Percentiles rank a stretch among this genome's conserved stretches.
These are phyloP conservation scores for Muscicapa striata DNA, from an alignment of 2,797 vertebrate genomes.

Conservation along the genomic window DNA sequence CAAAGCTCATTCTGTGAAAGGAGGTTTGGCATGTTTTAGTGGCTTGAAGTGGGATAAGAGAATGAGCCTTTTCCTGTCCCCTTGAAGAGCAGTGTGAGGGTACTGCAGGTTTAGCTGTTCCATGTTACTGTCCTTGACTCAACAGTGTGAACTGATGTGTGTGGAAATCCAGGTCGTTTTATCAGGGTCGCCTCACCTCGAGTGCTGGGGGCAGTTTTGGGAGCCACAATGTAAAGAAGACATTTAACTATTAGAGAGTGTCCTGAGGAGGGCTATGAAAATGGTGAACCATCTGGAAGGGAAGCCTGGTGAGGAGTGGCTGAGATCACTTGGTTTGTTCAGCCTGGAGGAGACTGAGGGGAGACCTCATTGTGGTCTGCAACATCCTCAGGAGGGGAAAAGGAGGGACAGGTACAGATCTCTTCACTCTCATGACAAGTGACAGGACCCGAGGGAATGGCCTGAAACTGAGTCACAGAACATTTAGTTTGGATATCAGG, in stretches of 20 bases:
- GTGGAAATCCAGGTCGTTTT: not conserved
- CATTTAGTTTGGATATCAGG: not conserved
- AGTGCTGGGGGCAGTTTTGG: not conserved
- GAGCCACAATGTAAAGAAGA: not conserved
- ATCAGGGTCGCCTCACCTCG: rapidly evolving
- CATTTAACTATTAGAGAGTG: not conserved
- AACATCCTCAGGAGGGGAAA: rapidly evolving
- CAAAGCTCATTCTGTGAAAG: not conserved
- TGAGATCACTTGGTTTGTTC: not conserved
- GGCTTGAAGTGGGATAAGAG: not conserved
- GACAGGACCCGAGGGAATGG: not conserved
- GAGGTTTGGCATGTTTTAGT: not conserved
- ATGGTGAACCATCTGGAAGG: not conserved
- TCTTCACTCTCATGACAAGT: not conserved
- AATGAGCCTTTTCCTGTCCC: not conserved
- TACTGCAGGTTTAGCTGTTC: not conserved
- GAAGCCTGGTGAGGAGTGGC: not conserved
- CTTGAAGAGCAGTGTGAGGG: not conserved
- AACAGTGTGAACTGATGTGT: not conserved
- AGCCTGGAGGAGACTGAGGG: not conserved
- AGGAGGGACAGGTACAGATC: not conserved
- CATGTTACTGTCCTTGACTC: not conserved
- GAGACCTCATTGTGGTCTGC: not conserved
- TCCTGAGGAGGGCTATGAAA: not conserved
- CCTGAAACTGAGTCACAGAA: not conserved